Evolutionary conservation across 2,888 invertebrate species (phyloP).

Genomic region (Eucriotettix oculatus): DNA sequence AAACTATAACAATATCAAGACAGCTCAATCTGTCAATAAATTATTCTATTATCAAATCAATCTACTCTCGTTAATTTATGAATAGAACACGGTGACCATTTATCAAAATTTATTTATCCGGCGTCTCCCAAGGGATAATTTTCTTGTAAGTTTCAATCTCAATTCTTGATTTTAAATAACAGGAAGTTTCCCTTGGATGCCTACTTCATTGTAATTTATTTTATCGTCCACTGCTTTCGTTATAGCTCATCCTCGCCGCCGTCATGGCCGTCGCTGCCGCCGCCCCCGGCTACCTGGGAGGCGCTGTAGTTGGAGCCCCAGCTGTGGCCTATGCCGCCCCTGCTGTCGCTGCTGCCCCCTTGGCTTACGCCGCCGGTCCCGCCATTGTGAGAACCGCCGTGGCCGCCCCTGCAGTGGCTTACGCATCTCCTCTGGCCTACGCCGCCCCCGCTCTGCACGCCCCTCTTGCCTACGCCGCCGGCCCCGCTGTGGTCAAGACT

Average conservation of each 20-base stretch:
- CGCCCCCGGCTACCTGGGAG: not conserved
- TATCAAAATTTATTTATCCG: no score
- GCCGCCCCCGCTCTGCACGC: constrained; percentile 13
- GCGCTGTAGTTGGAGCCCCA: not conserved
- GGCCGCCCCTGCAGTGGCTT: constrained; percentile 21
- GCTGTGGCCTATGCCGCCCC: not conserved
- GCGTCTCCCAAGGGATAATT: no score
- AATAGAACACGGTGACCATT: no score
- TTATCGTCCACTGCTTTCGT: not conserved
- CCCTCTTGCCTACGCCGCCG: not conserved
- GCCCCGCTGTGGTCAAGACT: not conserved
- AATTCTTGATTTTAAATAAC: no score
- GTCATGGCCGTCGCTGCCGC: not conserved
- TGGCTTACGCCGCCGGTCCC: not conserved
- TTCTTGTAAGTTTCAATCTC: no score
- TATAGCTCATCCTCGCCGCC: not conserved
- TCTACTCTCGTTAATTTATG: no score
- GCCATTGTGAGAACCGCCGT: not conserved
- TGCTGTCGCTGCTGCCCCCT: not conserved
- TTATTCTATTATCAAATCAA: no score
- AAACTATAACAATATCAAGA: no score
- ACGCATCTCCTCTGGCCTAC: constrained; percentile 23
- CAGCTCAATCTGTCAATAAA: no score
- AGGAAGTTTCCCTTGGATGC: no score
- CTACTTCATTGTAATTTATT: no score